Evolutionary conservation across 2,888 invertebrate species (phyloP).

Genomic region (Drosophila multiciliata): DNA sequence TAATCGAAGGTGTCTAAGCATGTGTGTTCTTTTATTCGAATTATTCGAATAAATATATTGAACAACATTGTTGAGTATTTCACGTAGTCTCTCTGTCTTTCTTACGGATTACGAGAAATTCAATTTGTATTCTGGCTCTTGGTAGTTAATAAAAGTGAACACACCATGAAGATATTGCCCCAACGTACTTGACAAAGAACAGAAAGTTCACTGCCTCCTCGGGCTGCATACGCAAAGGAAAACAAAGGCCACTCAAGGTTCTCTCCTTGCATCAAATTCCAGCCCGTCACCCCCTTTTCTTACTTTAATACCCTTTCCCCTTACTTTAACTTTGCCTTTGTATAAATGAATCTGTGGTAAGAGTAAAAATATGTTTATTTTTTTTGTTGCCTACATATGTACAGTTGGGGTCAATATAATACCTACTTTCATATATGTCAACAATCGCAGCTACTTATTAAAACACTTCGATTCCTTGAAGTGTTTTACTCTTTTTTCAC

Average conservation of each 20-base stretch:
- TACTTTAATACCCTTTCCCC: not conserved
- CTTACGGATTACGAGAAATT: not conserved
- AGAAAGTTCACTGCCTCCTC: conserved; percentile 69
- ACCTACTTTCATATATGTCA: not conserved
- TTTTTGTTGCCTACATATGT: not conserved
- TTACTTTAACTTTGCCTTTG: conserved; percentile 19
- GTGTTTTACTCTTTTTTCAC: not conserved
- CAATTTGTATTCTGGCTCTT: not conserved
- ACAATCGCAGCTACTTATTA: not conserved
- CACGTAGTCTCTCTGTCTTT: not conserved
- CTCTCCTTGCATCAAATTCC: conserved; percentile 34
- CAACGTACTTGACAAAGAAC: conserved; percentile 26
- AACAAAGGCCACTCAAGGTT: conserved; percentile 76
- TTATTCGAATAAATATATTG: not conserved
- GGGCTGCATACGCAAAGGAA: conserved; percentile 39
- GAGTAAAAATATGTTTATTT: conserved; percentile 31
- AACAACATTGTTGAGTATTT: not conserved
- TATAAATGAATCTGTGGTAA: conserved; percentile 37
- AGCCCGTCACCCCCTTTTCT: not conserved
- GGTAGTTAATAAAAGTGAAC: conserved; percentile 3
- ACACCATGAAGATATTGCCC: conserved; percentile 9
- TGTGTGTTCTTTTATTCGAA: not conserved
- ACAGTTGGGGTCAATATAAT: not conserved
- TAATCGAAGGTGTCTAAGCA: too few species aligned
- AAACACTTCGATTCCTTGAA: not conserved